Base-by-base conservation (phyloP, 2,888 invertebrate species). In the Aleiodes testaceus region DNA sequence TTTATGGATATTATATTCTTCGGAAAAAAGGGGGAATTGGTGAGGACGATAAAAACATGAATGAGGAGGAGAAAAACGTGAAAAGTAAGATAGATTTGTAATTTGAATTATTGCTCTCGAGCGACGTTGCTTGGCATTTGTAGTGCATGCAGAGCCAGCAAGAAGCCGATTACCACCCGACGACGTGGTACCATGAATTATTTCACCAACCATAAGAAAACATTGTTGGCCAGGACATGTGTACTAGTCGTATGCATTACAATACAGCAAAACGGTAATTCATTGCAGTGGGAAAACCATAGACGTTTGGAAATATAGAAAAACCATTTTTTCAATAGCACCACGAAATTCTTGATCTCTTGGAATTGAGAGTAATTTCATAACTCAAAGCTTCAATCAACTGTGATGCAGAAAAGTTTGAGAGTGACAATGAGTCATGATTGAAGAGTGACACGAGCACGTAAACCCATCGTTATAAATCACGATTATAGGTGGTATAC, bases 391-490 rank as follows among this genome's bases (percentile, higher is more conserved):
- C 59, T 20, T 36, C 42, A 9, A 42, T 59, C 30, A 55, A 26
- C 55, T 12, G 14, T 26, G 59, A 59, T 59, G 36, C 20, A 14
- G 42, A 14, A 36, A 59, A 14, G 18, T 36, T 42, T 7, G 4
- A 16, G 4, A 16, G 59, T 59, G 42, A 53, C 53, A 53, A 53
- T 53, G 26, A n/a, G 26, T 53, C 53, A 53, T 53, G 53, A 53
- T 53, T 22, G 53, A 53, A 53, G 26, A 53, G 11, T 53, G 53
- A 53, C 53, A 53, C 11, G 16, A 59, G 36, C 36, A 59, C 36
- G 69, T 72, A 67, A 70, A 74, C 75, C 74, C 76, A 74, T 74
- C 73, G 75, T 75, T 77, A 74, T 81, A 81, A 81, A 81, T 81
- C 80, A 81, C 77, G 76, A 78, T 80, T 81, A 81, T 75, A 74